Percentiles rank a stretch among this genome's conserved stretches.
Evolutionary conservation across 2,888 invertebrate genomes (phyloP).

Genomic region (Xiphydria camelus): DNA sequence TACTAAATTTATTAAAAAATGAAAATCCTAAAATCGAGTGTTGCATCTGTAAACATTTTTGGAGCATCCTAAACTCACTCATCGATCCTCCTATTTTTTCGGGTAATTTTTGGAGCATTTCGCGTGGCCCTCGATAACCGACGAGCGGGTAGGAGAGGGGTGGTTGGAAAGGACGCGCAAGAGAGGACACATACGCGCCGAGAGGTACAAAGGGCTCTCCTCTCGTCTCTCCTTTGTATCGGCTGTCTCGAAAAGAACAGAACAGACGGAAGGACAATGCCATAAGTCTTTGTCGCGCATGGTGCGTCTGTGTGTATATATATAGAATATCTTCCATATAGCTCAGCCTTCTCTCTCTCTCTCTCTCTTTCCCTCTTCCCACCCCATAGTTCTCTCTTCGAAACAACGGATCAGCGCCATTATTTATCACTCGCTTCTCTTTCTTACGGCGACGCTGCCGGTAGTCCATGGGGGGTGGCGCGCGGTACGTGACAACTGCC

Average conservation of each 20-base stretch:
- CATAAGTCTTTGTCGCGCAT: slow-evolving; percentile 38
- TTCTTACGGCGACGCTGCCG: slow-evolving; percentile 6
- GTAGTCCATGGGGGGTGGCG: background rate
- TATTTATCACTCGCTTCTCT: slow-evolving; percentile 33
- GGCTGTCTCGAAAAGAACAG: slow-evolving; percentile 45
- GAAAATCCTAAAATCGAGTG: too few species aligned
- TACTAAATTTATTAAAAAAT: too few species aligned
- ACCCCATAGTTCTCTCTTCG: slow-evolving; percentile 11
- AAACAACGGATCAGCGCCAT: slow-evolving; percentile 30
- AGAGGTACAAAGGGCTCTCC: slow-evolving; percentile 39
- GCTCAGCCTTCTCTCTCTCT: background rate
- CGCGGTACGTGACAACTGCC: slow-evolving; percentile 43
- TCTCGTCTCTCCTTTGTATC: slow-evolving; percentile 45
- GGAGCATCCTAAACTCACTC: too few species aligned
- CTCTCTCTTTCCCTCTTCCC: background rate
- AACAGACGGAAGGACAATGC: slow-evolving; percentile 42
- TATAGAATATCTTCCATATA: slow-evolving; percentile 2
- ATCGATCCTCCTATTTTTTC: too few species aligned
- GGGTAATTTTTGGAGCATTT: too few species aligned
- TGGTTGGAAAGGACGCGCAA: slow-evolving; percentile 6
- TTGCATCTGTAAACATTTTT: too few species aligned
- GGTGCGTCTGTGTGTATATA: slow-evolving; percentile 7
- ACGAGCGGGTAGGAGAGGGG: slow-evolving; percentile 11
- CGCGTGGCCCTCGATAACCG: too few species aligned
- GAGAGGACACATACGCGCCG: slow-evolving; percentile 27